These are phyloP conservation scores for Galemys pyrenaicus DNA, from an alignment of 2,113 vertebrate species.

Conservation along the genomic window DNA sequence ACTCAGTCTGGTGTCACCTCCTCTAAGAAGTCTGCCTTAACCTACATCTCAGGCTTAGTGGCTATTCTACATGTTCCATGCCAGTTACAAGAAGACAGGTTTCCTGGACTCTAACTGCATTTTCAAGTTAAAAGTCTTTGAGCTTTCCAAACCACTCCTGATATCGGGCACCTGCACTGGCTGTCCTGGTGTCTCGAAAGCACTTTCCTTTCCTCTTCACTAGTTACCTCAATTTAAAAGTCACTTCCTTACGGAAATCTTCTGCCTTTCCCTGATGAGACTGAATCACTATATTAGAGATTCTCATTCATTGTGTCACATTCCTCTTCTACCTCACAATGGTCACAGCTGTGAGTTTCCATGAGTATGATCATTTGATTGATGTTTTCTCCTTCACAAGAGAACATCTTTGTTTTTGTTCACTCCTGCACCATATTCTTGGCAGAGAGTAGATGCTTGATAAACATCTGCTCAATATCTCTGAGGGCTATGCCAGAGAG, in stretches of 20 bases:
- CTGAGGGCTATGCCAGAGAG: neutral
- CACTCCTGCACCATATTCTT: neutral
- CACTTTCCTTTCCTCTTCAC: constrained; percentile 5
- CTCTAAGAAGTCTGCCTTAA: neutral
- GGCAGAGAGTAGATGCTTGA: neutral
- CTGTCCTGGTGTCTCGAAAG: neutral
- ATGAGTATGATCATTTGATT: neutral
- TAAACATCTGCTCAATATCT: neutral
- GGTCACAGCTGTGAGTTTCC: neutral
- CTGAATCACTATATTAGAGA: fast-evolving
- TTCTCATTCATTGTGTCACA: neutral
- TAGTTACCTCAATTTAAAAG: neutral
- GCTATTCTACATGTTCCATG: neutral
- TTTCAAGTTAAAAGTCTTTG: neutral
- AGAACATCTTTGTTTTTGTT: neutral
- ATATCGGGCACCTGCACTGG: neutral
- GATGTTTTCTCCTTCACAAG: neutral
- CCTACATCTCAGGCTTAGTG: neutral
- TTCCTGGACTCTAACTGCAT: neutral
- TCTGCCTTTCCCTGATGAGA: neutral
- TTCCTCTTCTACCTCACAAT: neutral
- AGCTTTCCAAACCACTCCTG: neutral
- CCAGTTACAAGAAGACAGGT: neutral
- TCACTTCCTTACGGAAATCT: neutral
- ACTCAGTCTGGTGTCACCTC: neutral